Evolutionary conservation across 2,113 vertebrate species (phyloP).

Genomic region (Spilogale gracilis): DNA sequence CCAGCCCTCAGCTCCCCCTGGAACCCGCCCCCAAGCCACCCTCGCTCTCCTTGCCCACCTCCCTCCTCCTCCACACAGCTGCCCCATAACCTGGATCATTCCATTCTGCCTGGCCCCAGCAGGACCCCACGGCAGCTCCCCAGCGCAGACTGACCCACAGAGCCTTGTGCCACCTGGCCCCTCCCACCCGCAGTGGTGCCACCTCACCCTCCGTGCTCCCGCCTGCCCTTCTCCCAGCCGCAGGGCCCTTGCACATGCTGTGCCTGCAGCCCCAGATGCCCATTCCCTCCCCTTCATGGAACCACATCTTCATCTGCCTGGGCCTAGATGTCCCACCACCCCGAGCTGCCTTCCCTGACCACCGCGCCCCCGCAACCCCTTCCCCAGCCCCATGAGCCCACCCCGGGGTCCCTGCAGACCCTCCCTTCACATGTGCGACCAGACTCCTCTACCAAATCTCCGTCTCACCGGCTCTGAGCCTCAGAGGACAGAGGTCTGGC

Average conservation of each 20-base stretch:
- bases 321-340: not conserved
- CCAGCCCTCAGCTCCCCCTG: not conserved
- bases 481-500: rapidly evolving
- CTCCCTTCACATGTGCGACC: too few species aligned
- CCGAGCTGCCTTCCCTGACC: not conserved
- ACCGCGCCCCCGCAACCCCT: rapidly evolving
- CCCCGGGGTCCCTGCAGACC: not conserved
- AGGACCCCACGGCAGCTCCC: not conserved
- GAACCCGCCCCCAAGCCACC: rapidly evolving
- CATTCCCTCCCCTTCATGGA: rapidly evolving
- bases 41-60: rapidly evolving
- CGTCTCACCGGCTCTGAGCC: not conserved
- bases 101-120: rapidly evolving
- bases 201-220: too few species aligned
- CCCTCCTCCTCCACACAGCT: not conserved
- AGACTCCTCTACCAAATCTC: rapidly evolving
- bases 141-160: not conserved
- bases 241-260: not conserved
- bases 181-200: rapidly evolving
- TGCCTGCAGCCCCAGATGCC: rapidly evolving
- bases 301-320: not conserved
- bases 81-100: not conserved
- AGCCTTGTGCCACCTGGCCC: rapidly evolving
- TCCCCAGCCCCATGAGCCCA: rapidly evolving
- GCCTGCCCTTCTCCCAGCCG: rapidly evolving